Base-by-base conservation (phyloP, 2,888 invertebrate genomes). In the Girardia tigrina region DNA sequence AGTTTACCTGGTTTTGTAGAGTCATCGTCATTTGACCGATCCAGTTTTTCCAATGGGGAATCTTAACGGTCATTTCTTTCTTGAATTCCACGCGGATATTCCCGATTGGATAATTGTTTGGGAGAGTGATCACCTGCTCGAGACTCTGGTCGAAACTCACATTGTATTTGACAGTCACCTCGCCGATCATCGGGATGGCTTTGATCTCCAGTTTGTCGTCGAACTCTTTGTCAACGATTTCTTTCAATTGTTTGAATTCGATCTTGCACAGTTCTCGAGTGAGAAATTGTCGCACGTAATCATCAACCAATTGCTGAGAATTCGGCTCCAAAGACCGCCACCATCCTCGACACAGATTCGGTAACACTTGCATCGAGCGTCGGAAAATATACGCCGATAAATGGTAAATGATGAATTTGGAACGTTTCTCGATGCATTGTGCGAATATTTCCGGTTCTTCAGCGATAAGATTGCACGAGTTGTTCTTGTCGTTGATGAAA, bases 11-110 rank as follows among this genome's bases (percentile, higher is more conserved):
- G 86, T 92, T 90, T 28, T 90, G 88, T 72, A 95, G 87, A 83
- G 91, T 92, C 80, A 91, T 89, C 76, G 89, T 89, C 74, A 95
- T 86, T 84, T 91, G 91, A 84, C 90, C 88, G 78, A 90, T 87
- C 87, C 90, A 90, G 80, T 89, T 88, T 71, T 89, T 87, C 84
- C 90, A 90, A 81, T 89, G 89, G 0, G 88, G 86, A 2, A 88
- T 87, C 26, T 89, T 89, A n/a, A 88, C 88, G 1, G 86, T 86
- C 78, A 90, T 88, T 80, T 89, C 88, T 79, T 82, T 82, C 77
- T 82, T 82, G 77, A 82, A 81, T 77, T 89, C 88, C 0, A 93
- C 89, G 70, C 87, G 88, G 0, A 91, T 89, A 2, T 88, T 87
- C 0, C 89, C 88, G 42, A 95, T 87, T 0, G 95, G 95, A 87